Conservation (phyloP, 2,888 invertebrate genomes). For the Tipula confusa region DNA sequence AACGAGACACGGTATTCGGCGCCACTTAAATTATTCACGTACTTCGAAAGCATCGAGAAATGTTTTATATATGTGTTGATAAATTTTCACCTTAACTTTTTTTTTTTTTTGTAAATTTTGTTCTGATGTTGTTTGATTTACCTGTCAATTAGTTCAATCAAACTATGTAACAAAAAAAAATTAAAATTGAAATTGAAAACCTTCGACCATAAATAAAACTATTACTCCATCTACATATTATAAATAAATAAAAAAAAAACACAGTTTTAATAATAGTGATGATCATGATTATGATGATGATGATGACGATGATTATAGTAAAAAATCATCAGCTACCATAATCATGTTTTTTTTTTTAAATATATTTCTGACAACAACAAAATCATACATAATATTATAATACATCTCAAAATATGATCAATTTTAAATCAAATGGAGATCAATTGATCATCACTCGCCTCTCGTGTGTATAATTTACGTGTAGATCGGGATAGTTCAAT, state of each 20-base stretch:
- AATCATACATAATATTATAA: background rate
- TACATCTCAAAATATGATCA: background rate
- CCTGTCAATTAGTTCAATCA: constrained; percentile 25
- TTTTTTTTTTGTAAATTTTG: too few relatives aligned
- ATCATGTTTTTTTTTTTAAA: background rate
- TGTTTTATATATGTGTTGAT: background rate
- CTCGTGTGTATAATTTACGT: constrained; percentile 25
- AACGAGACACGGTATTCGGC: background rate
- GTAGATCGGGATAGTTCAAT: constrained; percentile 3
- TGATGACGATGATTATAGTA: constrained; percentile 3
- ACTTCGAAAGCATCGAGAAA: background rate
- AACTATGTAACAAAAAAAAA: background rate
- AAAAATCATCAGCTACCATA: constrained; percentile 20
- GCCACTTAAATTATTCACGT: background rate
- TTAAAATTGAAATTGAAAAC: background rate
- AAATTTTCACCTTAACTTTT: background rate
- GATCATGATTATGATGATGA: background rate
- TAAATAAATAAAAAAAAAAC: background rate
- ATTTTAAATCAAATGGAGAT: constrained; percentile 9
- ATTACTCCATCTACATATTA: background rate
- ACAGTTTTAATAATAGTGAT: background rate
- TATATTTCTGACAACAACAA: background rate
- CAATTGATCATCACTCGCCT: constrained; percentile 3
- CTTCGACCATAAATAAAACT: background rate
- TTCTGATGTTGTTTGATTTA: background rate